These are phyloP conservation scores for Petrophora chlorosata DNA, from an alignment of 2,888 invertebrate genomes.

Conservation along the genomic window DNA sequence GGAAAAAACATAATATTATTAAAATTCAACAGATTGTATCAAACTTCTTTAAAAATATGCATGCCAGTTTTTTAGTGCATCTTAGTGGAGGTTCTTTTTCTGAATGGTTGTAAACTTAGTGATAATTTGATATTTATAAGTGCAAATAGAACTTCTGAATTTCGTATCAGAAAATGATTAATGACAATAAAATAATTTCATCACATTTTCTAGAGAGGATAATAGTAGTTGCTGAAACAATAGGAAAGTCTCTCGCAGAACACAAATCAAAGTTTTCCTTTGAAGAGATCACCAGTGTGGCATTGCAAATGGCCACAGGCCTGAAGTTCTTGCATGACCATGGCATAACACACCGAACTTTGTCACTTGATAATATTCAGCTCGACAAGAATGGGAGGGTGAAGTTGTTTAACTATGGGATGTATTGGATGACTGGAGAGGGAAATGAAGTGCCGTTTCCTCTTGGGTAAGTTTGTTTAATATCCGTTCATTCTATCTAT, in stretches of 20 bases:
- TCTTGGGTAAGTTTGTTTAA: constrained; percentile 85
- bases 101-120: too few species aligned
- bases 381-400: constrained; percentile 88
- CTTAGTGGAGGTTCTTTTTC: too few species aligned
- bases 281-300: constrained; percentile 85
- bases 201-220: constrained; percentile 86
- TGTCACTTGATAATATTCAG: constrained; percentile 93
- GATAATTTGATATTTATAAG: too few species aligned
- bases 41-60: too few species aligned
- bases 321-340: constrained; percentile 88
- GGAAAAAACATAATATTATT: too few species aligned
- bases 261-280: constrained; percentile 65
- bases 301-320: constrained; percentile 89
- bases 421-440: constrained; percentile 94
- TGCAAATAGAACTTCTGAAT: too few species aligned
- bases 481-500: neutral
- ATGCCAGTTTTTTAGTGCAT: too few species aligned
- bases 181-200: neutral
- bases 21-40: too few species aligned
- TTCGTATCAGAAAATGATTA: too few species aligned
- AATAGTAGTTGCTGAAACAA: constrained; percentile 92
- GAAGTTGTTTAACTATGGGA: constrained; percentile 96
- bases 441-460: constrained; percentile 96
- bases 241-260: constrained; percentile 86
- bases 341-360: constrained; percentile 90